Evolutionary conservation across 2,888 invertebrate genomes (phyloP), one percentile per base, ranked within the genome.

Genomic region (Archips xylosteana): DNA sequence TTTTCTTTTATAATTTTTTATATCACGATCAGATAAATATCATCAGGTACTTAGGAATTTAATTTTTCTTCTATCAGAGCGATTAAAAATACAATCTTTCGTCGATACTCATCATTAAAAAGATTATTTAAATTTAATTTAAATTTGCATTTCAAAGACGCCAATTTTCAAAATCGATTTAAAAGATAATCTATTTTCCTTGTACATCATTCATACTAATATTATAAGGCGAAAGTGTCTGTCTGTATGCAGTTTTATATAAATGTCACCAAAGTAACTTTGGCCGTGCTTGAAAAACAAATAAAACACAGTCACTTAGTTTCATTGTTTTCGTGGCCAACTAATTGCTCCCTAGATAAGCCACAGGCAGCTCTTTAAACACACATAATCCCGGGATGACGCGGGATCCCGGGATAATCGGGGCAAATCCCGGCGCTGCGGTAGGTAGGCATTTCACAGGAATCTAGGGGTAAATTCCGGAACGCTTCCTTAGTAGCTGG

Each of bases 401-500:
- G 51, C 74, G 69, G 59, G 64, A 64, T 74, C 59, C 54, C 73
- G 15, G 69, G 64, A 59, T 74, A 85, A 87, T 86, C 87, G 79
- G 81, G 81, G 80, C 80, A 86, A 90, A 90, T 89, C 90, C 86
- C 78, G 65, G 75, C 84, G 82, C 88, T 91, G 93, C 91, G 92
- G 93, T 93, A 92, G 93, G 92, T 92, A 85, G 83, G 81, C 82
- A 86, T 87, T 86, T 85, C 85, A 81, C 83, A 80, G 84, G 84
- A 87, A 87, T 87, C 85, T 82, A 79, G 78, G 76, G 78, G 80
- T 79, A 79, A 85, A 87, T 85, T 85, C 85, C 82, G 80, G 78
- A 81, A 83, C 79, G 88, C 87, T 90, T 86, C 87, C 85, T 87
- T 84, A 80, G 85, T 81, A 86, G 84, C 82, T 60, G 34, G 75